Conservation (phyloP, 64 coral and sea anemone species). For the Pachyseris speciosa region DNA sequence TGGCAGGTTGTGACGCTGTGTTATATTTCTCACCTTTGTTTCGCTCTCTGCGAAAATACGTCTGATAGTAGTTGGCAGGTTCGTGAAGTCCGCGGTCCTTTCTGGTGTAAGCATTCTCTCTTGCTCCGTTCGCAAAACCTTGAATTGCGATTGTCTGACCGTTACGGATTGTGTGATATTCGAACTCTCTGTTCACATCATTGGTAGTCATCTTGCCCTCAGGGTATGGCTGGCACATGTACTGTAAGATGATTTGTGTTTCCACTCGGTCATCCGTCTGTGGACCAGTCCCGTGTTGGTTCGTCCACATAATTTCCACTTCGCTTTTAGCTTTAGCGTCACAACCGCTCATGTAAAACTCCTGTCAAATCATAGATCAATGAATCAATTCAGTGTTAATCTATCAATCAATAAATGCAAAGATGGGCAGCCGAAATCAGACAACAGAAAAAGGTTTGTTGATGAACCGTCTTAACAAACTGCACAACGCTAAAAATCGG, state of each 20-base stretch:
- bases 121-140: neutral
- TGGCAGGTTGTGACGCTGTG: neutral
- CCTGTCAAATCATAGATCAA: neutral
- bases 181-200: neutral
- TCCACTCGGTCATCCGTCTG: constrained; percentile 21
- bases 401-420: neutral
- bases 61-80: neutral
- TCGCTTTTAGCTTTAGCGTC: neutral
- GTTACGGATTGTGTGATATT: constrained; percentile 21
- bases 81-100: constrained; percentile 21
- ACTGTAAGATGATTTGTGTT: constrained; percentile 39
- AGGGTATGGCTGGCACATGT: constrained; percentile 36
- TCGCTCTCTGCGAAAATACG: constrained; percentile 13
- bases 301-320: constrained; percentile 51
- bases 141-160: neutral
- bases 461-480: too few relatives aligned
- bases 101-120: neutral
- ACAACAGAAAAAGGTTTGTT: too few relatives aligned
- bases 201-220: neutral
- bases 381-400: too few relatives aligned
- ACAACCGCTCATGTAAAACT: constrained; percentile 28
- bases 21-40: constrained; percentile 32
- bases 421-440: too few relatives aligned
- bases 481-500: too few relatives aligned
- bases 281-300: constrained; percentile 18